phyloP scores from a whole-genome alignment of 2,888 invertebrate species.

The Tiliacea aurago region DNA sequence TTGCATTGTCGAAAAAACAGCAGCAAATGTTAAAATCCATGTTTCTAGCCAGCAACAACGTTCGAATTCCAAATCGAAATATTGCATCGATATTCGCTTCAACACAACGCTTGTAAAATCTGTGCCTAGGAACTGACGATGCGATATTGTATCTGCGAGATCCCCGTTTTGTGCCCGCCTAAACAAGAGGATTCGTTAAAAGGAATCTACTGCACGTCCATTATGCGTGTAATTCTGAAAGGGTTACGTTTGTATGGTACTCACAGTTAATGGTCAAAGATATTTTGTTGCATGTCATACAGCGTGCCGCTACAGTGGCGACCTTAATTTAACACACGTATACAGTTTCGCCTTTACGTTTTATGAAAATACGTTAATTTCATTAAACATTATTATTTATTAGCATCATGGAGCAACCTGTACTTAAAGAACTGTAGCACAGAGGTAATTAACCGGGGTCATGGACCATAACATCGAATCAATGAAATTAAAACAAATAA shows the following conservation, averaged over 20 bases:
- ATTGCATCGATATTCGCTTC: constrained; percentile 15
- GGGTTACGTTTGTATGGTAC: constrained; percentile 14
- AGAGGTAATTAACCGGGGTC: no score
- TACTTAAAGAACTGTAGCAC: no score
- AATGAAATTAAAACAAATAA: no score
- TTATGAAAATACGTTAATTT: no score
- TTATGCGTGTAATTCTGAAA: constrained; percentile 28
- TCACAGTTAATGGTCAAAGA: constrained; percentile 19
- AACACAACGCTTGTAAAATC: constrained; percentile 20
- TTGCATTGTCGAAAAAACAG: neutral
- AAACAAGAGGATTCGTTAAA: constrained; percentile 50
- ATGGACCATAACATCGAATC: no score
- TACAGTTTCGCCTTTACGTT: no score
- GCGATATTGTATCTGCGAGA: constrained; percentile 12
- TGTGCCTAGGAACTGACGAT: constrained; percentile 6
- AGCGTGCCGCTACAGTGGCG: no score
- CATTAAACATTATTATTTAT: no score
- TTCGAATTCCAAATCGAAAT: constrained; percentile 24
- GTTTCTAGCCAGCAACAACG: neutral
- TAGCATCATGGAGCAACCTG: no score
- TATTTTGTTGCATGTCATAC: constrained; percentile 13
- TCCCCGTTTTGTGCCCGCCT: constrained; percentile 24
- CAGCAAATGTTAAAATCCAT: neutral
- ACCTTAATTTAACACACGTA: no score
- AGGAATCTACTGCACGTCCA: constrained; percentile 23